These are phyloP conservation scores for Podabrus alpinus DNA, from an alignment of 2,888 invertebrate species.

Conservation along the genomic window DNA sequence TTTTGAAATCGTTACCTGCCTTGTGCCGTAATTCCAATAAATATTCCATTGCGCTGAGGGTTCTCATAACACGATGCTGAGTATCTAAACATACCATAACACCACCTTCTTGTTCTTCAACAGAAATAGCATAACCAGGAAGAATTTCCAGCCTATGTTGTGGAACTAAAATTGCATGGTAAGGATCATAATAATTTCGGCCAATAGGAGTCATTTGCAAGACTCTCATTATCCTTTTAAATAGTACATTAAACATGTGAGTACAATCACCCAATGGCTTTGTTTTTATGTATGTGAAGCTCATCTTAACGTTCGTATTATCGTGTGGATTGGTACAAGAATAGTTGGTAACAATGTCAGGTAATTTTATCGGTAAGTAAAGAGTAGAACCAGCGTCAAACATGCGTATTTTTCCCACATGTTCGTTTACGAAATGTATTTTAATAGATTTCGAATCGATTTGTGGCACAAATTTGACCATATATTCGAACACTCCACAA, in stretches of 20 bases:
- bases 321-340: conserved; percentile 61
- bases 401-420: conserved; percentile 69
- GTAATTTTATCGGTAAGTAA: conserved; percentile 73
- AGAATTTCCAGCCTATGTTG: conserved; percentile 83
- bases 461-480: conserved; percentile 75
- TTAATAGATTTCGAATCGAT: conserved; percentile 73
- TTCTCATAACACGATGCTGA: conserved; percentile 81
- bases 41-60: conserved; percentile 73
- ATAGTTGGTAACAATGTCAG: conserved; percentile 62
- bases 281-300: conserved; percentile 63
- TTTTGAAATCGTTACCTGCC: conserved; percentile 52
- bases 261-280: conserved; percentile 68
- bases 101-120: conserved; percentile 87
- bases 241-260: conserved; percentile 80
- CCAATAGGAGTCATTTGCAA: conserved; percentile 76
- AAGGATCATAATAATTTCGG: conserved; percentile 76
- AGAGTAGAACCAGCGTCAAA: conserved; percentile 81
- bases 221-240: conserved; percentile 78
- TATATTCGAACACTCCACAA: conserved; percentile 80
- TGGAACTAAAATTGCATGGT: conserved; percentile 69
- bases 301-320: conserved; percentile 57
- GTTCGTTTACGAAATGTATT: conserved; percentile 64
- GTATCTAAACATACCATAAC: conserved; percentile 86
- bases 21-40: conserved; percentile 54
- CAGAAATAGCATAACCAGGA: conserved; percentile 89